Evolutionary conservation across 2,113 vertebrate genomes (phyloP).

Genomic region (Eonycteris spelaea): DNA sequence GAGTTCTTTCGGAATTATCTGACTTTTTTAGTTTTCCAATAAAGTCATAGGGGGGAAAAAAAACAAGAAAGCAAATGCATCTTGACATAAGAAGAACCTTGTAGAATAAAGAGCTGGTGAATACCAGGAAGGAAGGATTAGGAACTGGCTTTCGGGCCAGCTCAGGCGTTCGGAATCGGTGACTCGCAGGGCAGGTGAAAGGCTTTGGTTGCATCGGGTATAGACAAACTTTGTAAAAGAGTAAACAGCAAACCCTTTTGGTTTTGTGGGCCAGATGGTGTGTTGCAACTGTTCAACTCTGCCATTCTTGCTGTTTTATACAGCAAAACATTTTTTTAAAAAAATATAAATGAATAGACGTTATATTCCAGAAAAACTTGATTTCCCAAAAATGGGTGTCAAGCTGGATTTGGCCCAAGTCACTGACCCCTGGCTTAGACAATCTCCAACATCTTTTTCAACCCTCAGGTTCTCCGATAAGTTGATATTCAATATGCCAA

Average conservation of each 20-base stretch:
- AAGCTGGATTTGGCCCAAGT: not conserved
- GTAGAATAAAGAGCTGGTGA: not conserved
- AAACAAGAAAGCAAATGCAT: not conserved
- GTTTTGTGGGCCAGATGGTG: not conserved
- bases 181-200: not conserved
- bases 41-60: not conserved
- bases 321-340: not conserved
- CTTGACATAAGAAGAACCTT: not conserved
- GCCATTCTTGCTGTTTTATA: not conserved
- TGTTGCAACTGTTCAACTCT: not conserved
- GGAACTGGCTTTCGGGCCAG: not conserved
- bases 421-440: not conserved
- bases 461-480: not conserved
- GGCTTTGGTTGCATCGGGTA: not conserved
- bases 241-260: not conserved
- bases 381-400: not conserved
- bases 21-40: not conserved
- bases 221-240: not conserved
- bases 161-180: not conserved
- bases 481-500: not conserved
- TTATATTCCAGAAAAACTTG: not conserved
- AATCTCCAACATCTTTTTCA: not conserved
- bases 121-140: not conserved
- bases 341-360: not conserved
- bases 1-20: not conserved